Conservation (phyloP, 1,140 invertebrate genomes). For the Microplitis mediator region DNA sequence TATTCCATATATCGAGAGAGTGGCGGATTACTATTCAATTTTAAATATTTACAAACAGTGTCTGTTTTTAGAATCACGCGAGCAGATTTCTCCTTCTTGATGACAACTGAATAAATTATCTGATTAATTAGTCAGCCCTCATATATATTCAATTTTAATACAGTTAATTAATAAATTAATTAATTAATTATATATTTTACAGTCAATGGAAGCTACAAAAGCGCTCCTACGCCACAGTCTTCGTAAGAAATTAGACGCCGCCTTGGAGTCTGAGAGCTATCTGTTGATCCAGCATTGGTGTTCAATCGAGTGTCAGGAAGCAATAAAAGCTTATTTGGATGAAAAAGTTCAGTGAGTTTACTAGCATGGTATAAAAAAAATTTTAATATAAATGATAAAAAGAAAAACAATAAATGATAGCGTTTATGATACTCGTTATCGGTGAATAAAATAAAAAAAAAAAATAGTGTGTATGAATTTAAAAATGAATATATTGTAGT, state of each 20-base stretch:
- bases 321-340: constrained; percentile 56
- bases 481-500: neutral
- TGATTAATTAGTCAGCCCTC: no score
- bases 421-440: neutral
- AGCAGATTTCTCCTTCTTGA: neutral
- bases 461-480: neutral
- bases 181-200: constrained; percentile 38
- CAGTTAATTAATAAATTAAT: no score
- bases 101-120: no score
- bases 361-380: neutral
- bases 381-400: neutral
- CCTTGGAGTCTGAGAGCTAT: constrained; percentile 67
- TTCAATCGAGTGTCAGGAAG: constrained; percentile 67
- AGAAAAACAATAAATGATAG: neutral
- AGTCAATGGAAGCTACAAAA: constrained; percentile 70
- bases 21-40: constrained; percentile 25
- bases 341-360: constrained; percentile 49
- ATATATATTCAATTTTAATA: neutral
- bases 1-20: constrained; percentile 10
- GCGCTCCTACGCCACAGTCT: constrained; percentile 63
- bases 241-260: constrained; percentile 62
- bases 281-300: constrained; percentile 71
- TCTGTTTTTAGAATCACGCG: neutral
- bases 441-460: neutral
- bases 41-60: constrained; percentile 6